A percentile compares a stretch with the other conserved stretches of the same genome.
Evolutionary conservation across 2,888 invertebrate species (phyloP).

Genomic region (Chirona hameri): DNA sequence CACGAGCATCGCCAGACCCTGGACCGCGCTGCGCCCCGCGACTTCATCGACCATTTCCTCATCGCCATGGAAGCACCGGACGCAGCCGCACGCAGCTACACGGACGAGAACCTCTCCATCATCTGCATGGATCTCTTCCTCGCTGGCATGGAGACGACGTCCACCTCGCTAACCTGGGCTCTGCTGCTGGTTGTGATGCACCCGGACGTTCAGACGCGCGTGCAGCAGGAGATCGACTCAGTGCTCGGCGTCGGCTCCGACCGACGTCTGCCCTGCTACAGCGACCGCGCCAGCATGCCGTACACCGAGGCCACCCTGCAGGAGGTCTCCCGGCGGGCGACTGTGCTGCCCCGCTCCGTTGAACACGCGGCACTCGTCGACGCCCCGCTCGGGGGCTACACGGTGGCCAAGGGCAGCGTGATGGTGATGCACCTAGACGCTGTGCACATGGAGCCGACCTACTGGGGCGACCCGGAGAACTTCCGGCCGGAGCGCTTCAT

Average conservation of each 20-base stretch:
- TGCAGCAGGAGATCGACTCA: constrained; percentile 40
- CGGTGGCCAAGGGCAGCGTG: background rate
- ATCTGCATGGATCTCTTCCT: constrained; percentile 30
- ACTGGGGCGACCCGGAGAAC: background rate
- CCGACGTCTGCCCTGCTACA: background rate
- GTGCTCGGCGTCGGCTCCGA: too few relatives aligned
- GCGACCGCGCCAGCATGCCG: constrained; percentile 4
- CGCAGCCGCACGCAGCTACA: background rate
- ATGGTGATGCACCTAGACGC: background rate
- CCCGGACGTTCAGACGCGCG: constrained; percentile 35
- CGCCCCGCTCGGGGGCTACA: background rate
- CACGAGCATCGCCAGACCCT: background rate
- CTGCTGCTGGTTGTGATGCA: constrained; percentile 32
- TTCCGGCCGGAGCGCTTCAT: constrained; percentile 30
- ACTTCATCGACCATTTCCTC: constrained; percentile 2
- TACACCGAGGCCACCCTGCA: constrained; percentile 30
- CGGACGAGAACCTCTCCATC: background rate
- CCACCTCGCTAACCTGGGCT: constrained; percentile 28
- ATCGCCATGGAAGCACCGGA: background rate
- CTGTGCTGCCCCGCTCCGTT: background rate
- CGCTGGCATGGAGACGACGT: constrained; percentile 28
- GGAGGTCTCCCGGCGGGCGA: constrained; percentile 4
- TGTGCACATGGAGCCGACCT: background rate
- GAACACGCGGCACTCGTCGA: background rate
- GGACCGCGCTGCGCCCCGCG: background rate